Base-by-base conservation (phyloP, 1,140 invertebrate species). In the Euwallacea similis region DNA sequence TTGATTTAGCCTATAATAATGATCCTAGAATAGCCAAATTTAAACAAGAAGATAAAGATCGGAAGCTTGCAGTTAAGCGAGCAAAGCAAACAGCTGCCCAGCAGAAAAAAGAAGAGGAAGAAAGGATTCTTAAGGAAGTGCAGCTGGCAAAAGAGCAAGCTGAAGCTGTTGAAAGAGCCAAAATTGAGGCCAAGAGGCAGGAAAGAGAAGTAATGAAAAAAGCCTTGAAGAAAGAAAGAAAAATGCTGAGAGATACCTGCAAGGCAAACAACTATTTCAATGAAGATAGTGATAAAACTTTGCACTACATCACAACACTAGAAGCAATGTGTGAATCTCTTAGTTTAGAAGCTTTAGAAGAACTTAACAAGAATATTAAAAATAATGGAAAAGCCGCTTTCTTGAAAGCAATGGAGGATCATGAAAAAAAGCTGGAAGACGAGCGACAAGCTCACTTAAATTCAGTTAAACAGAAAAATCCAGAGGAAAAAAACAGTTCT, bases 21-120 rank as follows among this genome's bases (percentile, higher is more conserved):
- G 98, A 99, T 85, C 97, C 97, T 0, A 86, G 97, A 74, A 95
- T 99, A 76, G 87, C 86, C 54, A 90, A 89, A 75, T 98, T 98
- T 81, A 97, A 95, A 79, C 93, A 97, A 77, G 94, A 98, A 59
- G 96, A 98, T 73, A 96, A 94, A 78, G 92, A 97, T 74, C 90
- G 88, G 72, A 98, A 98, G 82, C 84, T 91, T 44, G 95, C 95
- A 2, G 87, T 88, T 0, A 98, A 98, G 79, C 86, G 90, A 74
- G 96, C 95, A 0, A 94, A 92, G 83, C 93, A 96, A 85, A 94
- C 96, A 79, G 94, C 93, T 7, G 90, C 88, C 2, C 90, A 90
- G 83, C 90, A 90, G 11, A 91, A 91, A 77, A 90, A 90, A 75
- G 90, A 91, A 33, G 93, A 97, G 82, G 92, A 95, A 79, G 93